Evolutionary conservation across 2,888 invertebrate species (phyloP).

Genomic region (Cyclophora punctaria): DNA sequence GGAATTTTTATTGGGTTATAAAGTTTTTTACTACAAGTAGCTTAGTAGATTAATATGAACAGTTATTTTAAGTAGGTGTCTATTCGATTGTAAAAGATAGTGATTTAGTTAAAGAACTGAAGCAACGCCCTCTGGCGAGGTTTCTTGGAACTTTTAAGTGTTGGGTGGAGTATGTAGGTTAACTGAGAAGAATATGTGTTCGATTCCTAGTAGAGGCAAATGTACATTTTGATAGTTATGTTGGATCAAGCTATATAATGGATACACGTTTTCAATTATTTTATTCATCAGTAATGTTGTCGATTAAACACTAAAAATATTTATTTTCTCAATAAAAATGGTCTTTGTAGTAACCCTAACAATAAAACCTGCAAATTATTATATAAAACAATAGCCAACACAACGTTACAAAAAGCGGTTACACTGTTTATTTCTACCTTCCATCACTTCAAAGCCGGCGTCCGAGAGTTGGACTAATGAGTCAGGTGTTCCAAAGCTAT

Average conservation of each 20-base stretch:
- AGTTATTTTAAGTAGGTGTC: slow-evolving; percentile 19
- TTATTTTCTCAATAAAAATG: too few relatives aligned
- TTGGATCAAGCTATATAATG: too few relatives aligned
- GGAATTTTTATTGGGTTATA: slow-evolving; percentile 19
- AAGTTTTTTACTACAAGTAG: slow-evolving; percentile 18
- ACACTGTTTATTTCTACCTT: slow-evolving; percentile 5
- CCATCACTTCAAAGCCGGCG: slow-evolving; percentile 28
- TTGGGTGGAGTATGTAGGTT: too few relatives aligned
- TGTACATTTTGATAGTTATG: too few relatives aligned
- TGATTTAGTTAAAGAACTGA: slow-evolving; percentile 15
- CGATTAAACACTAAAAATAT: too few relatives aligned
- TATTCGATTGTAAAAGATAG: slow-evolving; percentile 4
- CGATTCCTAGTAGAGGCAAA: too few relatives aligned
- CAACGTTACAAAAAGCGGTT: too few relatives aligned
- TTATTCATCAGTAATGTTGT: too few relatives aligned
- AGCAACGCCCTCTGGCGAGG: slow-evolving; percentile 5
- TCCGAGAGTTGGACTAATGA: slow-evolving; percentile 40
- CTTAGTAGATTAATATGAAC: slow-evolving; percentile 19
- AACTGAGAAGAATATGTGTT: too few relatives aligned
- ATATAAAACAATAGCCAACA: too few relatives aligned
- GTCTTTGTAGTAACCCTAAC: too few relatives aligned
- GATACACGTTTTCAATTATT: too few relatives aligned
- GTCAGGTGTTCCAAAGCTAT: slow-evolving; percentile 45
- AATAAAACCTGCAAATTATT: slow-evolving; percentile 3
- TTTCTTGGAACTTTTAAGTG: neutral